Conservation (phyloP, 2,888 invertebrate species). For the Scaptomyza polygonia region DNA sequence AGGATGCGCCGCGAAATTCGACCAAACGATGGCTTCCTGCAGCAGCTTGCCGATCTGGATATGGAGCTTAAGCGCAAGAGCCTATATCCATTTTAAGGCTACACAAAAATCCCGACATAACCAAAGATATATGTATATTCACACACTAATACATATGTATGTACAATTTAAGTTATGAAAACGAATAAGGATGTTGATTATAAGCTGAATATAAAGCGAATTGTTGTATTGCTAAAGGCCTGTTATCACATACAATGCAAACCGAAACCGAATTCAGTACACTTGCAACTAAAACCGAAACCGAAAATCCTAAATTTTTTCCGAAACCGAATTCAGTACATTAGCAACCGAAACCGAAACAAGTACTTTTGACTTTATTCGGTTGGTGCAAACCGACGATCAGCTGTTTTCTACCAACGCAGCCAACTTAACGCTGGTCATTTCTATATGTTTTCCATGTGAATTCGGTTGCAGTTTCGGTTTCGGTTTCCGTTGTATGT, state of each 20-base stretch:
- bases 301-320: background rate
- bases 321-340: slow-evolving; percentile 15
- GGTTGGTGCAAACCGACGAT: too few species aligned
- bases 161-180: slow-evolving; percentile 10
- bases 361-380: too few species aligned
- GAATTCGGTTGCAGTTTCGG: too few species aligned
- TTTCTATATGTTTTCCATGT: too few species aligned
- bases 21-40: slow-evolving; percentile 92
- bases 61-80: slow-evolving; percentile 86
- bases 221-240: slow-evolving; percentile 37
- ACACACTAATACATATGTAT: background rate
- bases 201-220: slow-evolving; percentile 30
- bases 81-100: slow-evolving; percentile 80
- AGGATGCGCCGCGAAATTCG: slow-evolving; percentile 89
- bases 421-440: too few species aligned
- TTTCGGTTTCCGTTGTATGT: too few species aligned
- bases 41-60: slow-evolving; percentile 90
- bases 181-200: slow-evolving; percentile 18
- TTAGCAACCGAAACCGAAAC: background rate
- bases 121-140: slow-evolving; percentile 28
- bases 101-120: slow-evolving; percentile 44
- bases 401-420: too few species aligned
- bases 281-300: background rate
- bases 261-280: slow-evolving; percentile 17
- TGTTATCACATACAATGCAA: too few species aligned